Base-by-base conservation (phyloP, 2,113 vertebrate genomes). In the Alligator sinensis region DNA sequence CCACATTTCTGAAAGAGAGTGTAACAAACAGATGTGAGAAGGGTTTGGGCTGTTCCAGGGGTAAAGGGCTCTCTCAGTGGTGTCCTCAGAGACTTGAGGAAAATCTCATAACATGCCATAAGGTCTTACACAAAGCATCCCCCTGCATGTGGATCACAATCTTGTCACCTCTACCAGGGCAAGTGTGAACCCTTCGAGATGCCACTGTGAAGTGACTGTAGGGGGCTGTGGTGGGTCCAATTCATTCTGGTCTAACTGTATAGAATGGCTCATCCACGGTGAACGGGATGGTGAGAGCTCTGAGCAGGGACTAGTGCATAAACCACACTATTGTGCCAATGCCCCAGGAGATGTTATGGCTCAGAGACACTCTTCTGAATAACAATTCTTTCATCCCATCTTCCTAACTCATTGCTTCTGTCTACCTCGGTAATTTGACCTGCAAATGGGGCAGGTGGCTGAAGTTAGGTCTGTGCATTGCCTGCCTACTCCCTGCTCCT, bases 1-100 rank as follows among this genome's bases (percentile, higher is more conserved):
- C 68, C 63, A 77, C 72, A 9, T 17, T 0, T 0, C 5, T 24
- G 38, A 68, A 64, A 66, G 2, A 15, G 4, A 59, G 24, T 77
- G 14, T 74, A 74, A 74, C 3, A 28, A 34, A 59, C 25, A 85
- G 21, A 34, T 9, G 63, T 2, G 5, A 63, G 66, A 66, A 34
- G 57, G 70, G 47, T 74, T 74, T 74, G 34, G 34, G 28, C 25
- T 81, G n/a, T 38, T 74, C 88, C 75, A 58, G 30, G 38, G 86
- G 22, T 22, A 82, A 94, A 89, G 55, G 5, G 74, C 68, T 82
- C 9, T 63, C 63, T 87, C 60, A 63, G 21, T 28, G 68, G 2
- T 47, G 28, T 83, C 58, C 34, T 90, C 82, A 79, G 61, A 93
- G 66, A 25, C 64, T 78, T 89, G n/a, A 27, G 34, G 47, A 92